phyloP scores from a whole-genome alignment of 2,797 vertebrate genomes.

The Potorous gilbertii region DNA sequence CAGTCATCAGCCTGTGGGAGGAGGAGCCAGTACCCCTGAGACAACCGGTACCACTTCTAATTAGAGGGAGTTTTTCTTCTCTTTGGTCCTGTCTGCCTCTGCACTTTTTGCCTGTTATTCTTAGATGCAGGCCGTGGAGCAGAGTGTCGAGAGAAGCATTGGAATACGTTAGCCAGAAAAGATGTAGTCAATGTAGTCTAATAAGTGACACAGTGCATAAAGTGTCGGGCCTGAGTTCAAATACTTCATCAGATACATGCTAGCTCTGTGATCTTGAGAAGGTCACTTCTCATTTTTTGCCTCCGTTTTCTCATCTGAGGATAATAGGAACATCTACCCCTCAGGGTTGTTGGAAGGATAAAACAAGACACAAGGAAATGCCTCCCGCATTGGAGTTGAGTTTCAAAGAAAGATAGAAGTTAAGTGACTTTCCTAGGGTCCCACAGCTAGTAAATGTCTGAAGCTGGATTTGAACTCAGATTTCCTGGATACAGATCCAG shows the following conservation, averaged over 20 bases:
- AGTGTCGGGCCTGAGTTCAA: not conserved
- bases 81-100: not conserved
- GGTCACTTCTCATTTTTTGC: not conserved
- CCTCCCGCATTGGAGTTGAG: not conserved
- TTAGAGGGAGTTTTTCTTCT: not conserved
- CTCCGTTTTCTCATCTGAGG: not conserved
- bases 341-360: not conserved
- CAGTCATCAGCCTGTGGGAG: not conserved
- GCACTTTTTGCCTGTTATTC: not conserved
- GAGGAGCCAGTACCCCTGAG: not conserved
- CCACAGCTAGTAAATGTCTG: not conserved
- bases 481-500: not conserved
- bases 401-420: not conserved
- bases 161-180: not conserved
- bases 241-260: not conserved
- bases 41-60: not conserved
- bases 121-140: not conserved
- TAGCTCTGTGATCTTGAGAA: not conserved
- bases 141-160: not conserved
- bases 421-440: too few relatives aligned
- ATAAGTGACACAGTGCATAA: not conserved
- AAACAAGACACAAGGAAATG: not conserved
- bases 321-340: too few relatives aligned
- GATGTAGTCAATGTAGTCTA: not conserved
- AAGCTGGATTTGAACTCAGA: not conserved